Evolutionary conservation across 1,140 invertebrate genomes (phyloP), one percentile per base, ranked within the genome.

Genomic region (Colletes gigas): DNA sequence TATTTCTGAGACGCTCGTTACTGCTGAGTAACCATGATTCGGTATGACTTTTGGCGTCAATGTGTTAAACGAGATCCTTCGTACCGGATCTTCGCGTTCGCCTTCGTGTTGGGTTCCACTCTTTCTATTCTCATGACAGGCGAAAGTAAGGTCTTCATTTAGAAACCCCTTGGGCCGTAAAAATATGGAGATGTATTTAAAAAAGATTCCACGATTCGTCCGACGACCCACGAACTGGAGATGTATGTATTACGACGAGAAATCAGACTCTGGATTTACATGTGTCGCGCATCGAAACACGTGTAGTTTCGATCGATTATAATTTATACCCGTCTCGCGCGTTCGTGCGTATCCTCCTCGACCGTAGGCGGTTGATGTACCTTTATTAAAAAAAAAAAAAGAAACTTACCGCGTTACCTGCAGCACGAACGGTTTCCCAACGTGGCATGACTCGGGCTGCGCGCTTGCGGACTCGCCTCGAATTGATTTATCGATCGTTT

Each of bases 401-500:
- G 62, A 52, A 77, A 60, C 68, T 60, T n/a, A 54, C 52, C 63
- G 41, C 44, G 67, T 70, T 72, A 79, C 77, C 47, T 73, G 59
- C 70, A 44, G 7, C 62, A 60, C 39, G 69, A 77, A 66, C 59
- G 67, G 60, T 57, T 84, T 71, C 82, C 57, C 54, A 47, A 72
- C 65, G 69, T 78, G 63, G 21, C 54, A 39, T 47, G 39, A 68
- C 39, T 67, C 84, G 68, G 68, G 54, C 54, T 21, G 60, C 54
- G 84, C 83, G 85, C 78, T 86, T 87, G 85, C 78, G 82, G 62
- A 50, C 59, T 87, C 66, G 82, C 59, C 41, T 59, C 77, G 63
- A 78, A 87, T 87, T 84, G 85, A 87, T 87, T 86, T 87, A 87
- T 87, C 82, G 85, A 87, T 87, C 82, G 77, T 87, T 86, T 41